Evolutionary conservation across 2,113 vertebrate genomes (phyloP), one percentile per base, ranked within the genome.

Genomic region (Istiophorus platypterus): DNA sequence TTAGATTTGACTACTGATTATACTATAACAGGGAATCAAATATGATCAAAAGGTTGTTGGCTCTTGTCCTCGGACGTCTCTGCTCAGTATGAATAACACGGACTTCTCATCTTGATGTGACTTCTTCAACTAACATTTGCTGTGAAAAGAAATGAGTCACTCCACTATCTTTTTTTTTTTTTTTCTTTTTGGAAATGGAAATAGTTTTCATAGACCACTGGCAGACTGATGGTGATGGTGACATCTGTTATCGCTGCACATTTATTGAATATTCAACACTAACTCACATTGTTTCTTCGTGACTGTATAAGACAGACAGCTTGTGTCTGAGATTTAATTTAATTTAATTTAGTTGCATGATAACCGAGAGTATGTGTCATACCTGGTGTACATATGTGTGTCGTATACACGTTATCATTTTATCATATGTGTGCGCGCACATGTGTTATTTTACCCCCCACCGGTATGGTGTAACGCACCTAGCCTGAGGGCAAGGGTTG

Each of bases 401-500:
- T 26, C 31, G 26, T 17, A 17, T 49, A 57, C 10, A 47, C 7
- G n/a, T 45, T 69, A 58, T 73, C 52, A 37, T 41, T 52, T 52
- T 52, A 52, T 52, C 52, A 51, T 54, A 45, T 42, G 29, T 64
- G 72, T 61, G 34, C 67, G 65, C 80, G 68, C 56, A 29, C 56
- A 29, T 24, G 27, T 45, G 64, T 49, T 7, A 18, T 13, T 34
- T 6, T 18, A 1, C 27, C 27, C 29, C 15, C 58, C 17, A 18
- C 81, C 66, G 63, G 24, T 24, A 51, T 49, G 80, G 67, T 89
- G 67, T 89, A 85, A 80, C 52, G 76, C 79, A 61, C 67, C 72
- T 68, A 74, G 86, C 93, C 90, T 41, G 42, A 75, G 88, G 90
- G 86, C 80, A 56, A 61, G 62, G 81, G 86, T 92, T 88, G 78